phyloP scores from a whole-genome alignment of 2,888 invertebrate species.

The Marasmarcha lunaedactyla region DNA sequence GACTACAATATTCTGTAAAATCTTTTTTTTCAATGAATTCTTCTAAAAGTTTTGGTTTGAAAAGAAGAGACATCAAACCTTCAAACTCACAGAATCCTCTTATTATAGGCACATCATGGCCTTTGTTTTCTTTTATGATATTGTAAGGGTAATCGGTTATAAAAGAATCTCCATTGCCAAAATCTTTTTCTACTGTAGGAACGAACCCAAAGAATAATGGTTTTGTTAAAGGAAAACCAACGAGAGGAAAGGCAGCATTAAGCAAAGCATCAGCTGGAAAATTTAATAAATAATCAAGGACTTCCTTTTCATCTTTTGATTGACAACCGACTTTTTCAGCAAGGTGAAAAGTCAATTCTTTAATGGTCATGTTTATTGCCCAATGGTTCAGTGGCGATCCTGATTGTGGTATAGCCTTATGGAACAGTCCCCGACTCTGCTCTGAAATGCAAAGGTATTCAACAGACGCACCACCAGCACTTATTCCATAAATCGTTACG shows the following conservation, averaged over 20 bases:
- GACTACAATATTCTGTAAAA: slow-evolving; percentile 17
- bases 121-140: slow-evolving; percentile 32
- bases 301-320: slow-evolving; percentile 17
- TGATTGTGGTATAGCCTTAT: slow-evolving; percentile 38
- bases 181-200: slow-evolving; percentile 36
- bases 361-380: slow-evolving; percentile 26
- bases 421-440: slow-evolving; percentile 29
- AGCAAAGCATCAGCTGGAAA: slow-evolving; percentile 18
- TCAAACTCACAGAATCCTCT: slow-evolving; percentile 59
- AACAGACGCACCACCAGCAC: slow-evolving; percentile 33
- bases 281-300: slow-evolving; percentile 22
- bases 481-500: slow-evolving; percentile 34
- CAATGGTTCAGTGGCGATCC: slow-evolving; percentile 37
- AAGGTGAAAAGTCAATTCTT: slow-evolving; percentile 20
- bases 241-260: slow-evolving; percentile 11
- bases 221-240: not conserved
- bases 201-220: slow-evolving; percentile 26
- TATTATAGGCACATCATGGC: slow-evolving; percentile 45
- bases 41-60: slow-evolving; percentile 21
- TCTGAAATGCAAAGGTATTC: slow-evolving; percentile 35
- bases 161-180: slow-evolving; percentile 26
- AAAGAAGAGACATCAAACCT: slow-evolving; percentile 34
- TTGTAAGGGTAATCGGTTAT: slow-evolving; percentile 37
- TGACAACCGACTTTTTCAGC: slow-evolving; percentile 24
- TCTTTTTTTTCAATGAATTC: slow-evolving; percentile 22